A percentile compares a stretch with the other conserved stretches of the same genome.
Conservation (phyloP, 1,140 invertebrate species). For the Belonocnema kinseyi region DNA sequence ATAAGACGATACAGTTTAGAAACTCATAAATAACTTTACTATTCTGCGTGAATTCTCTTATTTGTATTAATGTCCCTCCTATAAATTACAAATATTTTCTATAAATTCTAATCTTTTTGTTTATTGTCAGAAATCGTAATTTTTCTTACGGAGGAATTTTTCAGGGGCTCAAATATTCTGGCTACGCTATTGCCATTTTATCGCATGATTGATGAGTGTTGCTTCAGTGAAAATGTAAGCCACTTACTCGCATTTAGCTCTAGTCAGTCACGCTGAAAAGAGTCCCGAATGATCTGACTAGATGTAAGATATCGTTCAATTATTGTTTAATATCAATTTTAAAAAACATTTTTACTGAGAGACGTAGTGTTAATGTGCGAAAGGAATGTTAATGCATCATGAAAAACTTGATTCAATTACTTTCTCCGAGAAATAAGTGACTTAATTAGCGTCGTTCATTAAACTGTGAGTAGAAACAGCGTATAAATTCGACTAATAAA, state of each 20-base stretch:
- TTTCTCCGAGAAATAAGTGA: conserved; percentile 1
- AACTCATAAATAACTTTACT: no score
- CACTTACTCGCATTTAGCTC: background rate
- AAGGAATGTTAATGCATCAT: background rate
- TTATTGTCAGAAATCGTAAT: background rate
- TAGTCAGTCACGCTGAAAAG: conserved; percentile 7
- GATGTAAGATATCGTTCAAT: conserved; percentile 11
- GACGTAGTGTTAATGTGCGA: background rate
- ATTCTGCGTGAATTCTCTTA: no score
- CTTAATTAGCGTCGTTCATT: conserved; percentile 1
- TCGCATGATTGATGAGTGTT: background rate
- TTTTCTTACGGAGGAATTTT: background rate
- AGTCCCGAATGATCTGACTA: conserved; percentile 2
- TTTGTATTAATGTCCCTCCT: background rate
- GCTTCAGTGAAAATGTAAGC: conserved; percentile 26
- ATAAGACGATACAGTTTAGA: no score
- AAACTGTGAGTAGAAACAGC: background rate
- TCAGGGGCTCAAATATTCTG: background rate
- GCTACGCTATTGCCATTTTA: conserved; percentile 2
- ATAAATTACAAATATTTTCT: background rate
- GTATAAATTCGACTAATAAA: no score
- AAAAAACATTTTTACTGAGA: conserved; percentile 26
- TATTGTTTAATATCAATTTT: conserved; percentile 12
- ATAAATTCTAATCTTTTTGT: background rate
- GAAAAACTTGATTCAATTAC: background rate